Evolutionary conservation across 2,888 invertebrate genomes (phyloP), one percentile per base, ranked within the genome.

Genomic region (Drosophila koepferae): DNA sequence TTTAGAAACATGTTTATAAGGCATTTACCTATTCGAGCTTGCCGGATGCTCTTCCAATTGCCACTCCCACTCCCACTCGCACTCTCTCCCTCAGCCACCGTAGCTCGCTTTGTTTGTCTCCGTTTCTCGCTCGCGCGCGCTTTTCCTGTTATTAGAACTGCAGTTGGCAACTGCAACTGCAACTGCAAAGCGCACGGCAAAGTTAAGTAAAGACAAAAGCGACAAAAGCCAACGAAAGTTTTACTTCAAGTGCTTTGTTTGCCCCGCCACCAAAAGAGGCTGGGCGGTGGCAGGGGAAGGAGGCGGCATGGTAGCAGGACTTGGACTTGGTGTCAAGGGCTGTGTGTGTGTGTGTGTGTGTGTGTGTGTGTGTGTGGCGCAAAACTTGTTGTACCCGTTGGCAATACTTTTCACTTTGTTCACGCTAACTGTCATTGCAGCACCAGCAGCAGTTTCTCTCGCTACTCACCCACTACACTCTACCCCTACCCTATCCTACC

Each of bases 351-450:
- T 36, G 28, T 34, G 38, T 44, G 54, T 40, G 41, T 41, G 40
- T 31, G 56, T 46, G 23, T 40, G 38, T 40, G 38, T 40, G 55
- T 49, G 62, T 41, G 60, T 48, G 65, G 53, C 36, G 55, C 12
- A 66, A 78, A 83, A 82, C 73, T 83, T 86, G 70, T 48, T 61
- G 51, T 36, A 71, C 80, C 88, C 89, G 83, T 75, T 66, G 86
- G 84, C 89, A 84, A 88, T 85, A 83, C 84, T 89, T 89, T 85
- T 85, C 86, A 85, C 84, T 85, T 89, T 85, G 84, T 86, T 89
- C 76, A 68, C 86, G 86, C 86, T 81, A 76, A 86, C 89, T 85
- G 86, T 86, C 84, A 86, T 71, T 83, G 84, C 83, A 72, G 72
- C 38, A 54, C 31, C 23, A 40, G 79, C 36, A 20, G 20, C 46